Conservation (phyloP, 2,113 vertebrate species). For the Maccullochella peelii region DNA sequence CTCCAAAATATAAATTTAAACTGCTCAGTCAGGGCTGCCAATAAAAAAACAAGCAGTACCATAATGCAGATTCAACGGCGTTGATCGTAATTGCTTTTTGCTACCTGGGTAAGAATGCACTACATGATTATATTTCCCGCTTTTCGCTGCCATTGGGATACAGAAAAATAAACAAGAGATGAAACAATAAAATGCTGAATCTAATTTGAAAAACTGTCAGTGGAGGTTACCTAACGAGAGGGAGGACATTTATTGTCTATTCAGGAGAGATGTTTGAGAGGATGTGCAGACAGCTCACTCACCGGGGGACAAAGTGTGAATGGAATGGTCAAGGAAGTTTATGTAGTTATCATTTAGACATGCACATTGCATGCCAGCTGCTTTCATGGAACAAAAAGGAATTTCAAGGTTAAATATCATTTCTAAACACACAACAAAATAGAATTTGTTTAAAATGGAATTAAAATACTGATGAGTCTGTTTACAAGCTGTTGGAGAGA, state of each 20-base stretch:
- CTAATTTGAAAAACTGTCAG: constrained; percentile 18
- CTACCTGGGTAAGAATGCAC: constrained; percentile 9
- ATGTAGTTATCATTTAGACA: neutral
- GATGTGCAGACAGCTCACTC: neutral
- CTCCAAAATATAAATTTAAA: neutral
- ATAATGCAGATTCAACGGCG: neutral
- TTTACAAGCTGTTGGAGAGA: neutral
- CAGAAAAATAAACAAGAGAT: neutral
- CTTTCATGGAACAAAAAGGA: neutral
- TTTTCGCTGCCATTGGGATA: neutral
- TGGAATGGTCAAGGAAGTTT: neutral
- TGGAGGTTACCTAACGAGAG: neutral
- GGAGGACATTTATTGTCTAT: neutral
- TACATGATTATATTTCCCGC: neutral
- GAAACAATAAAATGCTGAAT: constrained; percentile 11
- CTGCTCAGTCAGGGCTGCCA: neutral
- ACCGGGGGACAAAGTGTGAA: neutral
- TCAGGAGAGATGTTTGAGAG: constrained; percentile 1
- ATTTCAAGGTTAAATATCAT: neutral
- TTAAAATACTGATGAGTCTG: neutral
- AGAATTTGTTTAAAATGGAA: neutral
- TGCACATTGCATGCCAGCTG: neutral
- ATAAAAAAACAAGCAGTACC: neutral
- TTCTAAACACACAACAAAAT: neutral
- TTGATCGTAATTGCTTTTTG: constrained; percentile 16